phyloP scores from a whole-genome alignment of 1,140 invertebrate species.

The Drosophila sechellia region DNA sequence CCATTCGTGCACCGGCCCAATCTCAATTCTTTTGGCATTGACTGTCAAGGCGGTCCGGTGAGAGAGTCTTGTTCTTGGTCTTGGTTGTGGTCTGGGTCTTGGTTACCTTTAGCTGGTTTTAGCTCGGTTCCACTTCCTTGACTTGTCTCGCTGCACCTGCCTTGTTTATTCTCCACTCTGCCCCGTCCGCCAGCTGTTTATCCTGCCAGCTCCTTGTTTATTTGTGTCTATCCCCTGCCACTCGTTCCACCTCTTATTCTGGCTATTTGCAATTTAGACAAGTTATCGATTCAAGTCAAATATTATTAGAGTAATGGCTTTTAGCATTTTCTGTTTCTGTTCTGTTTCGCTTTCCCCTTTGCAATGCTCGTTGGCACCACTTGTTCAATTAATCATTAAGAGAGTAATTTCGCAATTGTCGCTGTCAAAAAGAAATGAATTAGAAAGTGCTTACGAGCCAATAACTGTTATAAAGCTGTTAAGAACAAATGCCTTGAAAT shows the following conservation, averaged over 20 bases:
- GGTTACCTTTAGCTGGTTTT: constrained; percentile 38
- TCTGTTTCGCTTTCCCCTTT: not conserved
- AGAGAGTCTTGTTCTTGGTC: constrained; percentile 54
- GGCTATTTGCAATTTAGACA: constrained; percentile 64
- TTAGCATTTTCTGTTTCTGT: constrained; percentile 18
- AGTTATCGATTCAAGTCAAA: constrained; percentile 73
- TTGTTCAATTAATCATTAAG: constrained; percentile 39
- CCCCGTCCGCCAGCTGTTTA: constrained; percentile 59
- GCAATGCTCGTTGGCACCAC: not conserved
- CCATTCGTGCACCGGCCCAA: constrained; percentile 18
- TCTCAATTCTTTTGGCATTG: constrained; percentile 77
- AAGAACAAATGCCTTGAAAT: not conserved
- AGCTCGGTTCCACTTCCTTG: constrained; percentile 37
- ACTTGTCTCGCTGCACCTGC: constrained; percentile 48
- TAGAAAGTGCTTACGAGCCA: not conserved
- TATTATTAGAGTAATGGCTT: constrained; percentile 75
- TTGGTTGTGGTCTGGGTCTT: constrained; percentile 44
- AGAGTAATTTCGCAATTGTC: constrained; percentile 35
- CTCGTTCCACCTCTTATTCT: constrained; percentile 2
- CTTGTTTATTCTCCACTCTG: constrained; percentile 63
- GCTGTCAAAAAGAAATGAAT: not conserved
- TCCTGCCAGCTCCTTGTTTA: constrained; percentile 43
- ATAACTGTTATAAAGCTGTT: not conserved
- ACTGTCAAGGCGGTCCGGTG: constrained; percentile 66
- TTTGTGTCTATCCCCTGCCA: constrained; percentile 6